Evolutionary conservation across 1,140 invertebrate genomes (phyloP).

Genomic region (Drosophila guanche): DNA sequence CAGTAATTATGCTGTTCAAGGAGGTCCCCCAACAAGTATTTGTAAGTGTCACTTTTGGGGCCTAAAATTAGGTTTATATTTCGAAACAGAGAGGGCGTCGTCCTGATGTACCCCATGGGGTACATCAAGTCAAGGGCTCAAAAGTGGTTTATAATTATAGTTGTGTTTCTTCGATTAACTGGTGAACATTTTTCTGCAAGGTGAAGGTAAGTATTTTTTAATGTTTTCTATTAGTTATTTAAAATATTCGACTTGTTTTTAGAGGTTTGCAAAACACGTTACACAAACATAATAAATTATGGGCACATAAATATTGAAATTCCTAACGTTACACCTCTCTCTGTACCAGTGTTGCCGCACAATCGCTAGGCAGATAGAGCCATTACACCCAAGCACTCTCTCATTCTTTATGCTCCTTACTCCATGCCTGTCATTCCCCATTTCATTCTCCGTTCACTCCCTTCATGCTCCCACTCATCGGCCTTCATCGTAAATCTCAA

Average conservation of each 20-base stretch:
- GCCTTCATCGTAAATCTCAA: slow-evolving; percentile 73
- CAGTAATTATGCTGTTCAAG: slow-evolving; percentile 17
- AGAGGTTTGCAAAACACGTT: not conserved
- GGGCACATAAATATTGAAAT: slow-evolving; percentile 21
- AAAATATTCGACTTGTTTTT: too few relatives aligned
- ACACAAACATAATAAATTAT: slow-evolving; percentile 16
- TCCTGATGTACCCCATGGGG: too few relatives aligned
- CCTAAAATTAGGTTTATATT: slow-evolving; percentile 8
- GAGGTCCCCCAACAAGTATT: slow-evolving; percentile 30
- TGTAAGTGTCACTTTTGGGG: slow-evolving; percentile 24
- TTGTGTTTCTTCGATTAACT: too few relatives aligned
- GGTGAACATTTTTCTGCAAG: too few relatives aligned
- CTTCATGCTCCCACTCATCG: slow-evolving; percentile 11
- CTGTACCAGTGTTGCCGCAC: slow-evolving; percentile 10
- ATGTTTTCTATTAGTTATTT: too few relatives aligned
- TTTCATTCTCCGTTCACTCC: slow-evolving; percentile 14
- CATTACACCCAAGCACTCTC: slow-evolving; percentile 25
- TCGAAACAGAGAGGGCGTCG: not conserved
- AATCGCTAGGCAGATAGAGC: slow-evolving; percentile 34
- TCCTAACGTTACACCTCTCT: not conserved
- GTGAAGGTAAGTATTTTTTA: too few relatives aligned
- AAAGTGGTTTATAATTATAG: too few relatives aligned
- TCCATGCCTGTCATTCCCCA: not conserved
- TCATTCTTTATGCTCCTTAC: not conserved
- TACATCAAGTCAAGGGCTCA: too few relatives aligned